A percentile compares a stretch with the other conserved stretches of the same genome.
Conservation (phyloP, 2,797 vertebrate species). For the Netta rufina region DNA sequence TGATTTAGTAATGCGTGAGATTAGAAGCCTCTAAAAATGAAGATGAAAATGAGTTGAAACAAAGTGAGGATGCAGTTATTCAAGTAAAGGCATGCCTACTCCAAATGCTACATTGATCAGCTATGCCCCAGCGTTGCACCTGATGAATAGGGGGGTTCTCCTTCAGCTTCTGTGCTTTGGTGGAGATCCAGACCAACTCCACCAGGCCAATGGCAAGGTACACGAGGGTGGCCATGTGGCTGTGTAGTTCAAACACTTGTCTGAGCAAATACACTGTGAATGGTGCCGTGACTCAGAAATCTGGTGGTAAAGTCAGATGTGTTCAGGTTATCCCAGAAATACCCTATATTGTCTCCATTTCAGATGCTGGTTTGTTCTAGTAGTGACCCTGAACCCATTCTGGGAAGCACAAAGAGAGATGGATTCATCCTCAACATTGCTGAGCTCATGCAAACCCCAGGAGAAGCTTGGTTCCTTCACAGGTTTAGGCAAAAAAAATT, state of each 20-base stretch:
- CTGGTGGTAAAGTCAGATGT: not conserved
- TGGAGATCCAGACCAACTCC: not conserved
- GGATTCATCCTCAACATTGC: not conserved
- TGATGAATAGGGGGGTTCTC: not conserved
- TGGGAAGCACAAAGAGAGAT: not conserved
- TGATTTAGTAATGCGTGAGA: not conserved
- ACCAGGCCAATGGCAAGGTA: not conserved
- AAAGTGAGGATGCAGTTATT: not conserved
- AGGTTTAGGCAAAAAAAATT: not conserved
- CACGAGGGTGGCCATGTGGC: fast-evolving
- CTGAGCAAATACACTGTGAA: not conserved
- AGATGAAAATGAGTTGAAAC: not conserved
- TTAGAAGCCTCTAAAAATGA: not conserved
- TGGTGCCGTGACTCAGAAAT: not conserved
- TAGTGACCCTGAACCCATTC: not conserved
- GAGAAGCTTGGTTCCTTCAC: not conserved
- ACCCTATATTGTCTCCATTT: not conserved
- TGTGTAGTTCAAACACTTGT: not conserved
- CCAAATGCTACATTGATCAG: not conserved
- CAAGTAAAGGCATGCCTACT: not conserved
- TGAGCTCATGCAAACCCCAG: not conserved
- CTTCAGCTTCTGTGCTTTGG: not conserved
- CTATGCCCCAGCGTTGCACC: not conserved
- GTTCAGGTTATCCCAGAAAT: not conserved
- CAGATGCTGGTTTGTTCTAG: not conserved